Evolutionary conservation across 2,113 vertebrate genomes (phyloP).

Genomic region (Rhinopomastus cyanomelas): DNA sequence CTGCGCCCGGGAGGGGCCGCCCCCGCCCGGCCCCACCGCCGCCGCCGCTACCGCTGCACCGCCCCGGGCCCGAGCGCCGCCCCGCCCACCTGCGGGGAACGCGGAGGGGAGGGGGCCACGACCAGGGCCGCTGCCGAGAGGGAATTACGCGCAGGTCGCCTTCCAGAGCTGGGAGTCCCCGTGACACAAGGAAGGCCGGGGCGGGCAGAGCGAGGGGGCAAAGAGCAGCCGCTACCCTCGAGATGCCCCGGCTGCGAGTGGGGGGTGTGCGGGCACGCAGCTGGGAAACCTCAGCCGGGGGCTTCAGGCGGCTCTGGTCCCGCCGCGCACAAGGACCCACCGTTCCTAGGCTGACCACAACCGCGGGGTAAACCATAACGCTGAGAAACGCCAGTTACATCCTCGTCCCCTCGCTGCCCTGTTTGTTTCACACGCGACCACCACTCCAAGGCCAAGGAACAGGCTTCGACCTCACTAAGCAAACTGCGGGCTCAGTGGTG

Average conservation of each 20-base stretch:
- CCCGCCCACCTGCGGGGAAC: background rate
- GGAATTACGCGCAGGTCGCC: too few relatives aligned
- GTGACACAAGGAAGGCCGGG: too few relatives aligned
- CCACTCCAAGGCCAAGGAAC: background rate
- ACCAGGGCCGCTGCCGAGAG: background rate
- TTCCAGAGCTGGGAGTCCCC: too few relatives aligned
- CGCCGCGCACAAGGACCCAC: too few relatives aligned
- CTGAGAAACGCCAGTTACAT: background rate
- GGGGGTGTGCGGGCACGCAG: too few relatives aligned
- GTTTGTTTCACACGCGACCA: accelerated
- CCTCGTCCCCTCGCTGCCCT: background rate
- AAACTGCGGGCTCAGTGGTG: accelerated
- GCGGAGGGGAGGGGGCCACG: background rate
- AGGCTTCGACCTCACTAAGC: background rate
- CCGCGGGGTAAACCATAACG: background rate
- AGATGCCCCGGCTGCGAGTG: too few relatives aligned
- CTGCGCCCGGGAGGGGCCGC: constrained; percentile 84
- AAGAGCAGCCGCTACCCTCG: too few relatives aligned
- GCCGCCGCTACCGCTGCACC: constrained; percentile 8
- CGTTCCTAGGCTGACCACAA: background rate
- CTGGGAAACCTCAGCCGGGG: background rate
- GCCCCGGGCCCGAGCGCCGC: constrained; percentile 73
- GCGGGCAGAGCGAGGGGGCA: too few relatives aligned
- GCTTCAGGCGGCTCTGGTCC: background rate
- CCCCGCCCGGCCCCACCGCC: constrained; percentile 41